A percentile compares a stretch with the other conserved stretches of the same genome.
These are phyloP conservation scores for Bubo blakistoni DNA, from an alignment of 2,113 vertebrate genomes.

Conservation along the genomic window DNA sequence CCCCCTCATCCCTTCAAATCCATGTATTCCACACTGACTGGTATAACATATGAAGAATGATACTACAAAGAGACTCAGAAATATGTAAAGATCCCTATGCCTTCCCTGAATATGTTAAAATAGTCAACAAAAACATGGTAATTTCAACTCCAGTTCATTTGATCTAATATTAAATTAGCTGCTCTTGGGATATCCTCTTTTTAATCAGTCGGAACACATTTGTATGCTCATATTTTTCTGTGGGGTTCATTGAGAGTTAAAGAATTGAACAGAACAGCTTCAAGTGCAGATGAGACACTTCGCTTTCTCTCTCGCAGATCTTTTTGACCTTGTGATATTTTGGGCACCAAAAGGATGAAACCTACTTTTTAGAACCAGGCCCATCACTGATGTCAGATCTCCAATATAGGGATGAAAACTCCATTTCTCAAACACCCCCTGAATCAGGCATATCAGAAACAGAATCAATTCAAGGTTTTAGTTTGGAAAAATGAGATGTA, in stretches of 20 bases:
- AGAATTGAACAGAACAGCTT: conserved; percentile 25
- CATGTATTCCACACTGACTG: conserved; percentile 47
- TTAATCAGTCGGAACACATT: conserved; percentile 47
- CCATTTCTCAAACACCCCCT: not conserved
- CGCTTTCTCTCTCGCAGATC: not conserved
- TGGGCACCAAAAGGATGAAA: not conserved
- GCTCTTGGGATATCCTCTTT: conserved; percentile 47
- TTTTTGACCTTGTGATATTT: conserved; percentile 28
- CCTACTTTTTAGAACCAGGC: not conserved
- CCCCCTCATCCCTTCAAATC: conserved; percentile 17
- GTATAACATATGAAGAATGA: conserved; percentile 23
- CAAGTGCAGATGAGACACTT: conserved; percentile 27
- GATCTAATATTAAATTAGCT: conserved; percentile 67
- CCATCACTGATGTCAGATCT: not conserved
- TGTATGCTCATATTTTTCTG: conserved; percentile 31
- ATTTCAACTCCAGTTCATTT: conserved; percentile 59
- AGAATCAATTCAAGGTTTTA: not conserved
- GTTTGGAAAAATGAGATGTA: not conserved
- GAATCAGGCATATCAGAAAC: not conserved
- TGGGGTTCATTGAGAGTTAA: conserved; percentile 48
- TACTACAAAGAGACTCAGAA: conserved; percentile 63
- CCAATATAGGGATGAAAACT: not conserved
- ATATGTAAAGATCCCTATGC: conserved; percentile 42
- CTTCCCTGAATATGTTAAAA: conserved; percentile 60
- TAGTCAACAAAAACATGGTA: conserved; percentile 66